A percentile compares a stretch with the other conserved stretches of the same genome.
Evolutionary conservation across 2,113 vertebrate genomes (phyloP).

Genomic region (Campylomormyrus tamandua): DNA sequence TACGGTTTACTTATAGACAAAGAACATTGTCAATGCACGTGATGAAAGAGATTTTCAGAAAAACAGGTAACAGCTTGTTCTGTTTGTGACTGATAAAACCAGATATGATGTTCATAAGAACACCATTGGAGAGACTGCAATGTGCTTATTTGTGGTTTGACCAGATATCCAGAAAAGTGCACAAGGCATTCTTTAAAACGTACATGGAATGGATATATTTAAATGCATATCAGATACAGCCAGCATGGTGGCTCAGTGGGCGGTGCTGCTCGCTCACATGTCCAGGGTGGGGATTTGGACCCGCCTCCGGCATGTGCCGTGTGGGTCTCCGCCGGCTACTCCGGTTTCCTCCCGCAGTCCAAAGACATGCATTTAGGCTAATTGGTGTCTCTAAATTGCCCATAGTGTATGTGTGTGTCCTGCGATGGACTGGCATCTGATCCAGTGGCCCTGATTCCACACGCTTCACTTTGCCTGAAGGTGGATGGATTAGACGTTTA

Average conservation of each 20-base stretch:
- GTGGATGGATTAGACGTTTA: not conserved
- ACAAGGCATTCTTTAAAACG: not conserved
- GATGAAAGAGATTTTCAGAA: conserved; percentile 38
- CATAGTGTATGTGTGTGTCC: not conserved
- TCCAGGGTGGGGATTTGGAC: not conserved
- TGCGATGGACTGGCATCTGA: not conserved
- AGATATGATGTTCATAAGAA: not conserved
- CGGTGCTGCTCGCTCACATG: not conserved
- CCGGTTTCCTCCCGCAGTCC: not conserved
- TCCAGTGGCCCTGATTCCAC: not conserved
- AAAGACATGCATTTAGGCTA: not conserved
- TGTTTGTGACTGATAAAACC: not conserved
- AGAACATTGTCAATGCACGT: conserved; percentile 45
- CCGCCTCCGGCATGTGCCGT: not conserved
- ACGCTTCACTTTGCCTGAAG: not conserved
- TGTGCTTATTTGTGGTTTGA: not conserved
- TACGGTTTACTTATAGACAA: conserved; percentile 31
- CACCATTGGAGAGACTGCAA: not conserved
- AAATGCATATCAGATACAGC: not conserved
- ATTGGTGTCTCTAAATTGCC: not conserved
- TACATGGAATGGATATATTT: not conserved
- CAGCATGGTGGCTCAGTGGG: not conserved
- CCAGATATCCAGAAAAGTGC: not conserved
- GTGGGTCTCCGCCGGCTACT: not conserved
- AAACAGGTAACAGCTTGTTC: not conserved